Evolutionary conservation across 2,888 invertebrate genomes (phyloP).

Genomic region (Dromius quadrimaculatus): DNA sequence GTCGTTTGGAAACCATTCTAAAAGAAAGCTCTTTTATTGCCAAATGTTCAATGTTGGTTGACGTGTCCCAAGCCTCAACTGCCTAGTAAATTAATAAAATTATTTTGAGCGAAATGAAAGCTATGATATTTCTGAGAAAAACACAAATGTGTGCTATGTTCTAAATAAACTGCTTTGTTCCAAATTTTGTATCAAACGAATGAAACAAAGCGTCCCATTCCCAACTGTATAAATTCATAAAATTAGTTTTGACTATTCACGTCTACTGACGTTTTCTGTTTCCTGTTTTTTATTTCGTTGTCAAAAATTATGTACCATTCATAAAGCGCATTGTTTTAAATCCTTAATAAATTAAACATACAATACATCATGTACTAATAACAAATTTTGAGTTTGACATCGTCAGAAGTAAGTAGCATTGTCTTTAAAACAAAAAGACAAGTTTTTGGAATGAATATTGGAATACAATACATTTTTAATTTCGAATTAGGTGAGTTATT

Average conservation of each 20-base stretch:
- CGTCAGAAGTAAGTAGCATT: constrained; percentile 28
- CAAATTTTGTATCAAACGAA: constrained; percentile 25
- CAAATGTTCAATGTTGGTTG: no score
- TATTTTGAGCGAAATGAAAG: no score
- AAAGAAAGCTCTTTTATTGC: no score
- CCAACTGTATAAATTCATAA: constrained; percentile 28
- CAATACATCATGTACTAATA: constrained; percentile 30
- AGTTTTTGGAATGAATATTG: constrained; percentile 15
- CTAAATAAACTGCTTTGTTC: constrained; percentile 20
- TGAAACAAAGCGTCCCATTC: constrained; percentile 21
- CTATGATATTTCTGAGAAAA: no score
- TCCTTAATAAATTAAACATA: constrained; percentile 40
- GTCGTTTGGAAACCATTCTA: no score
- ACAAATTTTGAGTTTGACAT: constrained; percentile 9
- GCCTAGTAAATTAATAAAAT: no score
- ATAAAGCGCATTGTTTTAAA: constrained; percentile 22
- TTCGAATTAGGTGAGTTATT: constrained; percentile 2
- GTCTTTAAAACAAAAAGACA: constrained; percentile 25
- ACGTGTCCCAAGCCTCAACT: no score
- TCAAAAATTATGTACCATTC: constrained; percentile 40
- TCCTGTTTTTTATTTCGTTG: constrained; percentile 42
- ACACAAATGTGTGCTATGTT: no score
- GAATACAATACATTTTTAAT: constrained; percentile 28
- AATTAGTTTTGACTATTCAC: constrained; percentile 39
- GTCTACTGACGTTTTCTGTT: constrained; percentile 30